Evolutionary conservation across 2,797 vertebrate species (phyloP).

Genomic region (Sylvia borin): DNA sequence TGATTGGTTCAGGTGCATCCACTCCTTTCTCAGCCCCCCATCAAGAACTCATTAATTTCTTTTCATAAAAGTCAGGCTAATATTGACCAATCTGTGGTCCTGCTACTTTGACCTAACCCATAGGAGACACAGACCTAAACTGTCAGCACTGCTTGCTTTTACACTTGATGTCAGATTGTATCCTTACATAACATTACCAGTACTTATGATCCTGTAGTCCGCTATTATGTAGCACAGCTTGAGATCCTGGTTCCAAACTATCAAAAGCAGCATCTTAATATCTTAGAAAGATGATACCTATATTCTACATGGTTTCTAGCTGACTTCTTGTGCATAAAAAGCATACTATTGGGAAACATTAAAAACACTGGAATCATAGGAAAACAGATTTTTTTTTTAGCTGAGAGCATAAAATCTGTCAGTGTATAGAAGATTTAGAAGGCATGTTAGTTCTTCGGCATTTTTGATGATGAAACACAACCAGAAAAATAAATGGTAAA

Average conservation of each 20-base stretch:
- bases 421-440: background rate
- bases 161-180: background rate
- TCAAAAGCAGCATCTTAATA: background rate
- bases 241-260: background rate
- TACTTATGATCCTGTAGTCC: background rate
- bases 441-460: background rate
- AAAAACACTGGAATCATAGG: background rate
- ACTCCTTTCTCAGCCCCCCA: background rate
- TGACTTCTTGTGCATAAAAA: background rate
- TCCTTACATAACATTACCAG: background rate
- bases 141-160: background rate
- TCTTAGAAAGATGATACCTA: background rate
- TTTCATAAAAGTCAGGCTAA: background rate
- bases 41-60: background rate
- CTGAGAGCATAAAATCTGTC: background rate
- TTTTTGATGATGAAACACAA: background rate
- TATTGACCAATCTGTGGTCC: background rate
- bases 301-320: background rate
- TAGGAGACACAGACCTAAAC: background rate
- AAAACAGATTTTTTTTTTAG: background rate
- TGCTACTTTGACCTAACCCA: background rate
- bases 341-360: background rate
- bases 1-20: background rate
- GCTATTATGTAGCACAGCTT: background rate
- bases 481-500: background rate